Percentiles rank a stretch among this genome's conserved stretches.
phyloP scores from a whole-genome alignment of 64 coral and sea anemone species.

The Platygyra sinensis region DNA sequence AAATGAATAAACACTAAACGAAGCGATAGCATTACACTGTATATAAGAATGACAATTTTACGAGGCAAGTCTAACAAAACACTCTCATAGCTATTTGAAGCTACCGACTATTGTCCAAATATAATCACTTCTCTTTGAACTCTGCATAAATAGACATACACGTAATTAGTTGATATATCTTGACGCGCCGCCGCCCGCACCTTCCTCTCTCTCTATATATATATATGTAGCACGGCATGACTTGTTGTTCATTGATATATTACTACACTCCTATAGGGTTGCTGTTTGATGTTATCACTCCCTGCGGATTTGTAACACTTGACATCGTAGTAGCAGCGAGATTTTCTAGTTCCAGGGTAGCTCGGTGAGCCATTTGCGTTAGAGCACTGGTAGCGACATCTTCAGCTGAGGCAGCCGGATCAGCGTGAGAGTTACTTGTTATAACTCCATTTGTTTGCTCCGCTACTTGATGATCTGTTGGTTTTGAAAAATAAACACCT shows the following conservation, averaged over 20 bases:
- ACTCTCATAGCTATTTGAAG: not conserved
- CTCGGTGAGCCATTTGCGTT: slow-evolving; percentile 85
- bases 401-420: slow-evolving; percentile 52
- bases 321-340: slow-evolving; percentile 57
- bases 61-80: not conserved
- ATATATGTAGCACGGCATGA: not conserved
- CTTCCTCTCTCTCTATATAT: not conserved
- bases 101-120: not conserved
- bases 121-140: slow-evolving; percentile 4
- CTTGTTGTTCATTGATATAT: not conserved
- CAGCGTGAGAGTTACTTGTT: slow-evolving; percentile 53
- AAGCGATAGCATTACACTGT: not conserved
- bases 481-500: not conserved
- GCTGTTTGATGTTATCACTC: slow-evolving; percentile 26
- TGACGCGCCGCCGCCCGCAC: too few relatives aligned
- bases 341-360: slow-evolving; percentile 70
- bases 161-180: not conserved
- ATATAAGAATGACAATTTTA: not conserved
- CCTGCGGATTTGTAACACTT: slow-evolving; percentile 43
- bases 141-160: slow-evolving; percentile 26
- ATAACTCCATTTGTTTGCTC: slow-evolving; percentile 40
- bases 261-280: slow-evolving; percentile 36
- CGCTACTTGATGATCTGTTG: slow-evolving; percentile 48
- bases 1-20: not conserved
- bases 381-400: slow-evolving; percentile 88